phyloP scores from a whole-genome alignment of 1,140 invertebrate genomes.

The Cydia strobilella region DNA sequence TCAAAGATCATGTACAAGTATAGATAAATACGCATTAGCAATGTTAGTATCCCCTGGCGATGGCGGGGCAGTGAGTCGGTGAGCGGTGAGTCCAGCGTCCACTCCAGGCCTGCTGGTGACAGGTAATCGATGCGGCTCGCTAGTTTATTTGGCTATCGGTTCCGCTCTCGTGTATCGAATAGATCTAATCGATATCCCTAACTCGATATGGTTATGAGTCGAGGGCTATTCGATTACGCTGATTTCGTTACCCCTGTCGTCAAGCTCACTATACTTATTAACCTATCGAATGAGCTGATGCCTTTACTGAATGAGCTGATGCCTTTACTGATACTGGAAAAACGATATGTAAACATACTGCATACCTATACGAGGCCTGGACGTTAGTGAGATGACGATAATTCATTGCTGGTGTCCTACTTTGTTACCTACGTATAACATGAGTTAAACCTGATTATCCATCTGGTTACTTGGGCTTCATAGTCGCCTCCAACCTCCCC shows the following conservation, averaged over 20 bases:
- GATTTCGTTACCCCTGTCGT: constrained; percentile 47
- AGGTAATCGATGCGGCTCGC: constrained; percentile 77
- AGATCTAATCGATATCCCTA: constrained; percentile 60
- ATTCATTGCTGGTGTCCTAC: too few species aligned
- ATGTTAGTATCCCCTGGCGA: neutral
- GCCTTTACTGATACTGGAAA: too few species aligned
- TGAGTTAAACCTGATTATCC: too few species aligned
- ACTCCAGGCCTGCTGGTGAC: constrained; percentile 70
- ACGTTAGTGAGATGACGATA: too few species aligned
- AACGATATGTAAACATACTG: too few species aligned
- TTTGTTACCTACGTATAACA: too few species aligned
- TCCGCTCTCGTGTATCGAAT: constrained; percentile 71
- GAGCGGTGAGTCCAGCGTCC: constrained; percentile 51
- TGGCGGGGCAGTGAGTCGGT: constrained; percentile 24
- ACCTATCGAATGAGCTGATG: too few species aligned
- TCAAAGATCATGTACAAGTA: neutral
- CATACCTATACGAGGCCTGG: too few species aligned
- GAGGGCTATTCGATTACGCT: constrained; percentile 51
- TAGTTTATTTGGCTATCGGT: constrained; percentile 79
- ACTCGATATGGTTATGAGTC: constrained; percentile 53
- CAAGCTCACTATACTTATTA: too few species aligned
- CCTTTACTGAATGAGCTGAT: too few species aligned
- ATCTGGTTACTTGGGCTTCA: too few species aligned
- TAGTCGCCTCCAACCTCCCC: too few species aligned
- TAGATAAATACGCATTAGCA: neutral